Evolutionary conservation across 2,888 invertebrate genomes (phyloP).

Genomic region (Netelia melanura): DNA sequence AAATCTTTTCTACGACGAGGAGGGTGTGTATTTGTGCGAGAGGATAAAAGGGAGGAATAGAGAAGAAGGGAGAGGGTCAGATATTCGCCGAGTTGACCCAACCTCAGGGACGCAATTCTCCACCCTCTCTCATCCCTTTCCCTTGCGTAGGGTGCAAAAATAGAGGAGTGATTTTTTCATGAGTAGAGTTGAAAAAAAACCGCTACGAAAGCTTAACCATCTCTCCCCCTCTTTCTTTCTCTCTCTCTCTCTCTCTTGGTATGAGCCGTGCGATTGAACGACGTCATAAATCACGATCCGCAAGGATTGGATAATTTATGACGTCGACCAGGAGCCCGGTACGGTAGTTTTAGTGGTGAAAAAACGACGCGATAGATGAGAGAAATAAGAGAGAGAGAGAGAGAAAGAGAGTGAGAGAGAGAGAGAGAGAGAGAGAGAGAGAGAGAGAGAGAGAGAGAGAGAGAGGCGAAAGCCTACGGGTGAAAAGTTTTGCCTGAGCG

Average conservation of each 20-base stretch:
- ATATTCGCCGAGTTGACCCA: slow-evolving; percentile 46
- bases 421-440: background rate
- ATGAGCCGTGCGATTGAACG: slow-evolving; percentile 48
- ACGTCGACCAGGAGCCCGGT: slow-evolving; percentile 35
- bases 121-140: slow-evolving; percentile 13
- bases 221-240: background rate
- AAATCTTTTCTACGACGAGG: slow-evolving; percentile 2
- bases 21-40: background rate
- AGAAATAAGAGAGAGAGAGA: background rate
- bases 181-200: slow-evolving; percentile 28
- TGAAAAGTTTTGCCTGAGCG: slow-evolving; percentile 27
- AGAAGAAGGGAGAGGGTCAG: slow-evolving; percentile 16
- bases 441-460: background rate
- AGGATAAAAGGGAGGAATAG: background rate
- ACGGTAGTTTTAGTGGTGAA: background rate
- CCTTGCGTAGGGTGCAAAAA: background rate
- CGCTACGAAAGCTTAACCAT: slow-evolving; percentile 52
- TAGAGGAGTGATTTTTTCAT: slow-evolving; percentile 58
- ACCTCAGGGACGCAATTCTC: slow-evolving; percentile 37
- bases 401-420: background rate
- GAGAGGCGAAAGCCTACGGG: background rate
- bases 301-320: slow-evolving; percentile 67
- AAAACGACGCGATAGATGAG: background rate
- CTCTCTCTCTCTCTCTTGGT: background rate
- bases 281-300: slow-evolving; percentile 66